Evolutionary conservation across 2,113 vertebrate genomes (phyloP), one percentile per base, ranked within the genome.

Genomic region (Lanius collurio): DNA sequence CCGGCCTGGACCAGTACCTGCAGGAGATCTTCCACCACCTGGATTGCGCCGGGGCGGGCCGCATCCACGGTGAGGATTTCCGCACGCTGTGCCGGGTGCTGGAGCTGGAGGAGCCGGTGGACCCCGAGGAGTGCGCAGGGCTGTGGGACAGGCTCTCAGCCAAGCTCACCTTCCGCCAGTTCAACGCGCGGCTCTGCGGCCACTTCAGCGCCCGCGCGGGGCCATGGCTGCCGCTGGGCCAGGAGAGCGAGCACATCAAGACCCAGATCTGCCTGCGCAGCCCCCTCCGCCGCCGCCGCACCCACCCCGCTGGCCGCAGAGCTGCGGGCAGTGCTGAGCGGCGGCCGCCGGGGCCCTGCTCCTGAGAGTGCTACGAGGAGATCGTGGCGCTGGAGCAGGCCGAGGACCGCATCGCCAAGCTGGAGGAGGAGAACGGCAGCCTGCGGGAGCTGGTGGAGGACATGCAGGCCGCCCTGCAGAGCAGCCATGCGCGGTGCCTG

Each of bases 1-100:
- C 98, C 5, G 98, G 99, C 3, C 74, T 99, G 96, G 99, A 99
- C 81, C 99, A 99, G 94, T 99, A 99, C 93, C 95, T 99, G 76
- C 99, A 99, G 96, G 99, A 99, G 97, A 98, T 99, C 56, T 99
- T 99, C 95, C 99, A 99, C 93, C 99, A 99, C 84, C 96, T 99
- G 98, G 99, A 99, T 98, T 98, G 98, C 78, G 96, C 97, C 20
- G 99, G 98, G 4, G 97, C 94, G 5, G 98, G 98, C 17, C 98
- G 97, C 73, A 97, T 99, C 76, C 97, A 98, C 10, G 95, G 93
- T 18, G 98, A 98, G 64, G 99, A 99, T 42, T 99, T 99, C 93
- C 97, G 97, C 30, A 97, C 98, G 30, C 94, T 99, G 75, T 99
- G 99, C 89, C 97, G 96, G 14, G 98, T 99, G 56, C 83, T 99